Evolutionary conservation across 1,140 invertebrate species (phyloP), one percentile per base, ranked within the genome.

Genomic region (Penaeus japonicus): DNA sequence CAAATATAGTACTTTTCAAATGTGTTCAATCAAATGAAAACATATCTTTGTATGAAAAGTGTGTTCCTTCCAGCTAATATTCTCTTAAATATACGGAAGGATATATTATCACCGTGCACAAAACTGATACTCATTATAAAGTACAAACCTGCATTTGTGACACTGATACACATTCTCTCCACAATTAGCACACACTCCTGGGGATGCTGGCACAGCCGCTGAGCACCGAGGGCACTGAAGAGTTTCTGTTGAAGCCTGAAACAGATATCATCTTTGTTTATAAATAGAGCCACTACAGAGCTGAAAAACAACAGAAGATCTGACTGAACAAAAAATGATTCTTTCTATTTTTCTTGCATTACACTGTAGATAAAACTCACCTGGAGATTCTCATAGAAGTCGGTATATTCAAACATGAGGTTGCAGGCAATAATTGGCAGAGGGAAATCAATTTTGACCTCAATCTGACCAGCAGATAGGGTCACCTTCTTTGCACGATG

Each of bases 141-240:
- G 7, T 12, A 81, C 92, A 91, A 91, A 95, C 95, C 97, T 95
- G 93, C 98, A 99, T 93, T 99, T 99, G 92, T 99, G 97, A 92
- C 98, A 99, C 91, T 99, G 98, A 92, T 98, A 99, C 0, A 99
- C 98, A 93, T 99, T 99, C 92, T 99, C 98, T 3, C 98, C 98
- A 92, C 98, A 99, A 92, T 99, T 99, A 0, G 96, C 96, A 92
- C 98, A 99, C 0, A 99, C 98, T 1, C 98, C 98, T 0, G 98
- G 98, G 93, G 98, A 98, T 0, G 98, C 97, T 0, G 98, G 97
- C 0, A 99, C 97, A 5, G 97, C 97, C 10, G 98, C 97, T 89
- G 97, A 98, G 92, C 98, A 99, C 7, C 98, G 94, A 0, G 98
- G 98, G 92, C 98, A 99, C 92, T 99, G 98, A 17, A 99, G 93